Conservation (phyloP, 1,140 invertebrate genomes). For the Micrasema minimum region DNA sequence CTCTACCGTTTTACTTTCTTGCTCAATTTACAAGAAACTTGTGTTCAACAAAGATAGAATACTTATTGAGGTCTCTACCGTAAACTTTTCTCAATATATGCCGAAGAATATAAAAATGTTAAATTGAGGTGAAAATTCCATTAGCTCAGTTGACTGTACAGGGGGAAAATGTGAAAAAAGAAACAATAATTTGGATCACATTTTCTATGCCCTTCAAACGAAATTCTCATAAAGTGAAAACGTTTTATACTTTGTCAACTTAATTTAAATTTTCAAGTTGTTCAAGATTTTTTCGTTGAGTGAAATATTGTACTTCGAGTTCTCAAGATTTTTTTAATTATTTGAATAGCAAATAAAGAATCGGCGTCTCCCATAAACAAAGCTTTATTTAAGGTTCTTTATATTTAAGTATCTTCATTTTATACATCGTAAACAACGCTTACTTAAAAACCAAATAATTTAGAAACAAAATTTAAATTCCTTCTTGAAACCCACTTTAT, state of each 20-base stretch:
- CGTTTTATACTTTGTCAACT: not conserved
- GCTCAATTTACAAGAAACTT: too few relatives aligned
- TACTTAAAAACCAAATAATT: too few relatives aligned
- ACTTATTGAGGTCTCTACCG: too few relatives aligned
- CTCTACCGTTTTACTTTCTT: too few relatives aligned
- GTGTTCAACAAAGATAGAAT: too few relatives aligned
- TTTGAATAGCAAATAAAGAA: too few relatives aligned
- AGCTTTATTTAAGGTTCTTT: too few relatives aligned
- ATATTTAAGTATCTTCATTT: too few relatives aligned
- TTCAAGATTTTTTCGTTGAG: not conserved
- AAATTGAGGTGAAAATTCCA: conserved; percentile 22
- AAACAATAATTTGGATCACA: not conserved
- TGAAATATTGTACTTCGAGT: not conserved
- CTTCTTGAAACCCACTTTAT: too few relatives aligned
- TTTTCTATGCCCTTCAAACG: not conserved
- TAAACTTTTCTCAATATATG: not conserved
- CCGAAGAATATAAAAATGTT: conserved; percentile 15
- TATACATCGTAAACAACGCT: too few relatives aligned
- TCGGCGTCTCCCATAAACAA: too few relatives aligned
- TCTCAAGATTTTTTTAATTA: not conserved
- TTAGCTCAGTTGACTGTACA: conserved; percentile 4
- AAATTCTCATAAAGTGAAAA: not conserved
- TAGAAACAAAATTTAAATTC: too few relatives aligned
- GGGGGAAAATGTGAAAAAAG: not conserved
- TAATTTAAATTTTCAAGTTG: not conserved